These are phyloP conservation scores for Phrynosoma blainvillii DNA, from an alignment of 2,113 vertebrate species.

Conservation along the genomic window DNA sequence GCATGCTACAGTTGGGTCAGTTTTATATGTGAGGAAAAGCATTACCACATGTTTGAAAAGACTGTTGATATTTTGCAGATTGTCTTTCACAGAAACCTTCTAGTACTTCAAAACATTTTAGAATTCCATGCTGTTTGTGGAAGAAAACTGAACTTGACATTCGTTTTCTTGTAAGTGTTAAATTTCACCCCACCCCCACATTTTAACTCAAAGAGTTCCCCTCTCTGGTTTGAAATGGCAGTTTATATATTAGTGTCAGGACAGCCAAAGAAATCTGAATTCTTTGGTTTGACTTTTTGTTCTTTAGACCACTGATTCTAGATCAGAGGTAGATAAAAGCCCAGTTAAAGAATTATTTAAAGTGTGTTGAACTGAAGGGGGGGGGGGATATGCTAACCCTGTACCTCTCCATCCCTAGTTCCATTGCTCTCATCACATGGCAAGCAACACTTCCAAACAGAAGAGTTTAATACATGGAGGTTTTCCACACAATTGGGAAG, in stretches of 20 bases:
- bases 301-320: not conserved
- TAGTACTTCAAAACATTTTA: constrained; percentile 83
- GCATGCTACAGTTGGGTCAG: constrained; percentile 75
- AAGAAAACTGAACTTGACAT: constrained; percentile 87
- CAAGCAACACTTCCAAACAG: too few relatives aligned
- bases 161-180: constrained; percentile 88
- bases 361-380: too few relatives aligned
- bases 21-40: constrained; percentile 87
- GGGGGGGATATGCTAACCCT: too few relatives aligned
- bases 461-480: too few relatives aligned
- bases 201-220: constrained; percentile 49
- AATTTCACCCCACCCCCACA: constrained; percentile 69
- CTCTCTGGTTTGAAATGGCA: constrained; percentile 19
- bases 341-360: too few relatives aligned
- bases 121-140: constrained; percentile 73
- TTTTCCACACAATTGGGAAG: too few relatives aligned
- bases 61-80: constrained; percentile 85
- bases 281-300: not conserved
- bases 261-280: constrained; percentile 35
- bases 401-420: too few relatives aligned
- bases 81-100: constrained; percentile 70
- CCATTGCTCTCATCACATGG: too few relatives aligned
- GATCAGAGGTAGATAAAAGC: not conserved
- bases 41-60: constrained; percentile 91
- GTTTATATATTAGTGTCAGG: constrained; percentile 31